Base-by-base conservation (phyloP, 2,888 invertebrate genomes). In the Campoplex capitator region DNA sequence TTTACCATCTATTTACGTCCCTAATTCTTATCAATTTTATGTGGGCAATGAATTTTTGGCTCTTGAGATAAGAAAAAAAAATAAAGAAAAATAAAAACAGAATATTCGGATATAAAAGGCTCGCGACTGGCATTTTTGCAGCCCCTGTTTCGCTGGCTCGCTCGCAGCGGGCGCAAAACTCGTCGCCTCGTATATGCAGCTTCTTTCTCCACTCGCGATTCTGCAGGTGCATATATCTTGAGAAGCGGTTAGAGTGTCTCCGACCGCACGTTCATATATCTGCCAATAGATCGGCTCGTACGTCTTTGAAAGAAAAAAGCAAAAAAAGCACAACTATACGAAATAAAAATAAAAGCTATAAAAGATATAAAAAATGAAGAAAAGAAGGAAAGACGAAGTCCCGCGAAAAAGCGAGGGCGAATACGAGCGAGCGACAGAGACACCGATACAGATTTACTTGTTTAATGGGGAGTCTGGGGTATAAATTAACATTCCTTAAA, bases 401-500 rank as follows among this genome's bases (percentile, higher is more conserved):
- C 28, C 28, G 32, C 62, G 58, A 45, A 73, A 70, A 68, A 23
- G 75, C 35, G 70, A 58, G 82, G 38, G 75, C 16, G 42, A 54
- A 23, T 54, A 56, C 16, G 45, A 74, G 58, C 38, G 45, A 68
- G 45, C 32, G 62, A 32, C 11, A 11, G 42, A 79, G 48, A 51
- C 28, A 48, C 48, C n/a, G 56, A 77, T n/a, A 68, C 48, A 67
- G 75, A 86, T 84, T 86, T 78, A 58, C 83, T 81, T 81, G 80
- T 65, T 86, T 84, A 82, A 76, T 62, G 45, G 79, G 67, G 62
- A 56, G 83, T 84, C 42, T 45, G 67, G 76, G 76, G 85, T 75
- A 85, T 87, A 87, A 88, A 86, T 89, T 88, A 85, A 87, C 89
- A 89, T 89, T 89, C 79, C 82, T 67, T 38, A 80, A 82, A 85